phyloP scores from a whole-genome alignment of 2,888 invertebrate genomes.

The Subacronicta megacephala region DNA sequence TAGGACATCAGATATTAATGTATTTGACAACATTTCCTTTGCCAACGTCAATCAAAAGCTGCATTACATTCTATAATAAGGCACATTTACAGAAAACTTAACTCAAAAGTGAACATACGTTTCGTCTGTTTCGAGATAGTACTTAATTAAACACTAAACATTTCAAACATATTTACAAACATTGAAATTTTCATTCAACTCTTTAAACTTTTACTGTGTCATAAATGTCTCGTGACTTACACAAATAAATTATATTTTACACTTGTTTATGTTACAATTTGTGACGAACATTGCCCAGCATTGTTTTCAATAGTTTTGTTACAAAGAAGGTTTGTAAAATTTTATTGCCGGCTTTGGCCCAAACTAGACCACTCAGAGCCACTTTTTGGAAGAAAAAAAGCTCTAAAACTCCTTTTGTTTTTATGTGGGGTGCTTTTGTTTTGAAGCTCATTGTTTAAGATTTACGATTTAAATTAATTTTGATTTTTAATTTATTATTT shows the following conservation, averaged over 20 bases:
- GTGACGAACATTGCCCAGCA: constrained; percentile 62
- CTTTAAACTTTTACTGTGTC: constrained; percentile 58
- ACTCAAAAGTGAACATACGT: too few relatives aligned
- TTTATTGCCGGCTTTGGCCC: constrained; percentile 54
- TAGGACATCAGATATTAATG: too few relatives aligned
- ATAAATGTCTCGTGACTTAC: constrained; percentile 48
- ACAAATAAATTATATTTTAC: constrained; percentile 77
- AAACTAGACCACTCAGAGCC: constrained; percentile 70
- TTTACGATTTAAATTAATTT: constrained; percentile 37
- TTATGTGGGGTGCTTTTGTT: constrained; percentile 22
- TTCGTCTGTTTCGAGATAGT: constrained; percentile 18
- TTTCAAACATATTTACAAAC: constrained; percentile 56
- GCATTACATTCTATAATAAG: too few relatives aligned
- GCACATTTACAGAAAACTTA: too few relatives aligned
- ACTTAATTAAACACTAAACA: constrained; percentile 11
- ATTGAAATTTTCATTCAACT: constrained; percentile 62
- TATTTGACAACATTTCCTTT: too few relatives aligned
- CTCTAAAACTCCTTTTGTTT: constrained; percentile 18
- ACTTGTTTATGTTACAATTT: constrained; percentile 78
- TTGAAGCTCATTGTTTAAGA: constrained; percentile 14
- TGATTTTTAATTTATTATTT: constrained; percentile 19
- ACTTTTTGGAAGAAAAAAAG: constrained; percentile 53
- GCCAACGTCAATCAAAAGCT: too few relatives aligned
- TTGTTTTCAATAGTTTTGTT: constrained; percentile 41
- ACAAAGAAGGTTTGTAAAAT: constrained; percentile 42